Percentiles rank a stretch among this genome's conserved stretches.
These are phyloP conservation scores for Erpetoichthys calabaricus DNA, from an alignment of 2,797 vertebrate species.

Conservation along the genomic window DNA sequence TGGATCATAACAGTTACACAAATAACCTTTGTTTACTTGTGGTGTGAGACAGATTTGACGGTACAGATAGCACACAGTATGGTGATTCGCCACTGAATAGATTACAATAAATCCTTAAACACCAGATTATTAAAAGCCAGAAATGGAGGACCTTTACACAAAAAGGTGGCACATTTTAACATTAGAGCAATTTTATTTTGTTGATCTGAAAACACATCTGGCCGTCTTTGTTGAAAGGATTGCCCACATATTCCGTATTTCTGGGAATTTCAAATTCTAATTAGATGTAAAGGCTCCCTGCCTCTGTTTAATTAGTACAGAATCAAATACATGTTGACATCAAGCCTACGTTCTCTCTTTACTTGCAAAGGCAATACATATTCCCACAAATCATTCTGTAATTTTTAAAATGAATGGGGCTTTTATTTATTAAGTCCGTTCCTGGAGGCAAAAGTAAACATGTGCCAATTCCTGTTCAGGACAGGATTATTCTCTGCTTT, in stretches of 20 bases:
- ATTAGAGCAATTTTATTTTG: slow-evolving; percentile 29
- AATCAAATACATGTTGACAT: too few species aligned
- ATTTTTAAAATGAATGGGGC: too few species aligned
- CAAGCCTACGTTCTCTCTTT: too few species aligned
- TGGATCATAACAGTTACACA: slow-evolving; percentile 16
- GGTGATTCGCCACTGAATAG: slow-evolving; percentile 9
- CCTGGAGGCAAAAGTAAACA: too few species aligned
- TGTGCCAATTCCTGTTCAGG: too few species aligned
- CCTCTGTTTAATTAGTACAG: slow-evolving; percentile 4
- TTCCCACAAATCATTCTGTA: too few species aligned
- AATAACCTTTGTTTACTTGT: slow-evolving; percentile 19
- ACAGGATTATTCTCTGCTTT: too few species aligned
- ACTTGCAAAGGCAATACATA: too few species aligned
- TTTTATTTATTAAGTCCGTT: too few species aligned
- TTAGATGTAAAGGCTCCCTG: slow-evolving; percentile 10
- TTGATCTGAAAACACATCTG: slow-evolving; percentile 35
- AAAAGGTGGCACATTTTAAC: slow-evolving; percentile 31
- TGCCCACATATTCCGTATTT: slow-evolving; percentile 18
- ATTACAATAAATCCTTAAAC: slow-evolving; percentile 5
- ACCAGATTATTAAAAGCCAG: slow-evolving; percentile 9
- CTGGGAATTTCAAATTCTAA: slow-evolving; percentile 19
- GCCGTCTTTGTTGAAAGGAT: slow-evolving; percentile 22
- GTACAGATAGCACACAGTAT: slow-evolving; percentile 10
- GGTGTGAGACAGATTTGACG: slow-evolving; percentile 1
- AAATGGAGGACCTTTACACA: slow-evolving; percentile 4